Percentiles rank a stretch among this genome's conserved stretches.
Conservation (phyloP, 2,888 invertebrate genomes). For the Heliconius aoede region DNA sequence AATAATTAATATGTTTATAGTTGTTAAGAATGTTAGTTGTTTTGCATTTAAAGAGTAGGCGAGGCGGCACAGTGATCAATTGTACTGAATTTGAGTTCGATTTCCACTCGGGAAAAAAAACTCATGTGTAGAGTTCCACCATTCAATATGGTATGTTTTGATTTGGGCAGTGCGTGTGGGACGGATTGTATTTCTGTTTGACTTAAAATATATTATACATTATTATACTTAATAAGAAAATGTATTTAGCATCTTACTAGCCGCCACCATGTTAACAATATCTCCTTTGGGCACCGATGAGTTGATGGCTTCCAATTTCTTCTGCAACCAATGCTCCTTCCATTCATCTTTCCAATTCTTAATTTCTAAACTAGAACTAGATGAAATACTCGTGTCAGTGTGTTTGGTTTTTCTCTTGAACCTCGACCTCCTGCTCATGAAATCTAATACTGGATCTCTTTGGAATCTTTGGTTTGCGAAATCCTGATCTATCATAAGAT, state of each 20-base stretch:
- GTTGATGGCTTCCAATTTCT: slow-evolving; percentile 59
- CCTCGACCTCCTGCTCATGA: slow-evolving; percentile 49
- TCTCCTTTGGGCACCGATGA: slow-evolving; percentile 58
- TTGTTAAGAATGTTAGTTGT: too few species aligned
- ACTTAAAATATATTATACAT: neutral
- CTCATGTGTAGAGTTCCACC: too few species aligned
- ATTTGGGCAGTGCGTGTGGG: too few species aligned
- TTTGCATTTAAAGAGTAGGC: too few species aligned
- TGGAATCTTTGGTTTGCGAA: slow-evolving; percentile 46
- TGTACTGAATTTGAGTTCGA: too few species aligned
- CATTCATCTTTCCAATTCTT: slow-evolving; percentile 56
- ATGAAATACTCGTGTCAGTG: slow-evolving; percentile 38
- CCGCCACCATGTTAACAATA: slow-evolving; percentile 70
- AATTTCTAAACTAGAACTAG: slow-evolving; percentile 55
- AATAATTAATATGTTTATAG: neutral
- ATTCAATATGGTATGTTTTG: too few species aligned
- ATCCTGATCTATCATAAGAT: slow-evolving; percentile 30
- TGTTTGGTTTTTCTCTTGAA: slow-evolving; percentile 44
- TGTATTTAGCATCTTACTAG: slow-evolving; percentile 57
- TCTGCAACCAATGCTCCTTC: slow-evolving; percentile 54
- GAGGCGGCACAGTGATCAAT: too few species aligned
- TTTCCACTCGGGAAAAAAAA: too few species aligned
- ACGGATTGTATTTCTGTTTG: neutral
- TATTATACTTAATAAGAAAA: neutral
- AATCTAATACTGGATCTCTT: slow-evolving; percentile 55